Evolutionary conservation across 2,113 vertebrate species (phyloP).

Genomic region (Platysternon megacephalum): DNA sequence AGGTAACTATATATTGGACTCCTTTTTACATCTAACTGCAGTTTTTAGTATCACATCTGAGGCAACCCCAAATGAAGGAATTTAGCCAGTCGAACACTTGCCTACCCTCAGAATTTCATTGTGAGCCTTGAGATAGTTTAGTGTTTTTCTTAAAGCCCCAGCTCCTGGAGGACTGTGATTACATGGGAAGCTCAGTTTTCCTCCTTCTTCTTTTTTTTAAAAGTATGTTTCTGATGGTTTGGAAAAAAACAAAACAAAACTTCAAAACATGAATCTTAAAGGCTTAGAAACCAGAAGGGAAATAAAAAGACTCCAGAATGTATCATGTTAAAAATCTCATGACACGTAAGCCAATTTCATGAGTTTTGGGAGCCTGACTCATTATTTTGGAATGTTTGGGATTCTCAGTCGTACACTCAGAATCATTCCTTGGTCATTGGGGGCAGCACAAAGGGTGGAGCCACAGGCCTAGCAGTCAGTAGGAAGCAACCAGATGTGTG

Average conservation of each 20-base stretch:
- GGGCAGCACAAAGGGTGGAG: not conserved
- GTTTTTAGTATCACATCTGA: not conserved
- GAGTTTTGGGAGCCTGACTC: not conserved
- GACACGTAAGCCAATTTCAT: not conserved
- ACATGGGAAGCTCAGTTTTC: not conserved
- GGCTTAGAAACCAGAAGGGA: not conserved
- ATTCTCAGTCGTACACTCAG: not conserved
- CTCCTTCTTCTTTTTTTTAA: not conserved
- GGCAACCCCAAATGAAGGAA: not conserved
- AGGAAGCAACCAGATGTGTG: constrained; percentile 33
- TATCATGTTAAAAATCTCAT: not conserved
- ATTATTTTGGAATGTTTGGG: not conserved
- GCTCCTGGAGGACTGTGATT: not conserved
- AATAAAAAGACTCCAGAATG: not conserved
- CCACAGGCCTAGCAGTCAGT: not conserved
- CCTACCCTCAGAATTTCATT: not conserved
- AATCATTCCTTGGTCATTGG: not conserved
- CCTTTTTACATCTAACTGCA: not conserved
- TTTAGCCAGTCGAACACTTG: not conserved
- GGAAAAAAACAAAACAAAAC: not conserved
- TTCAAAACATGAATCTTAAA: not conserved
- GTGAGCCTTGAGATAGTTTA: constrained; percentile 6
- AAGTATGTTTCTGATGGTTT: not conserved
- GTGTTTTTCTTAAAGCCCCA: not conserved
- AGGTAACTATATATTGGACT: not conserved